Evolutionary conservation across 2,888 invertebrate species (phyloP).

Genomic region (Lypha dubia): DNA sequence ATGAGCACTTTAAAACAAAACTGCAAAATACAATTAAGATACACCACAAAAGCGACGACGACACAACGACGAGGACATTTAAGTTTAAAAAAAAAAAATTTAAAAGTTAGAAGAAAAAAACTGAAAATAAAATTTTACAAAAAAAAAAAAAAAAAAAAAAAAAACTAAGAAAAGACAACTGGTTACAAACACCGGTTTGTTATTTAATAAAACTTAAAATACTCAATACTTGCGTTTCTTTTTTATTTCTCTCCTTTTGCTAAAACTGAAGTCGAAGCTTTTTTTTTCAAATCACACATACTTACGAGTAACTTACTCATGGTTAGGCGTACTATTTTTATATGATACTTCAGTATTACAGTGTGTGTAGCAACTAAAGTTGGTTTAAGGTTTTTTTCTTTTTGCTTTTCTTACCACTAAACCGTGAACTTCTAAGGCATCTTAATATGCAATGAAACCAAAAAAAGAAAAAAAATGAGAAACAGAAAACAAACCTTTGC

Average conservation of each 20-base stretch:
- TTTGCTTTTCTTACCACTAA: slow-evolving; percentile 58
- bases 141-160: slow-evolving; percentile 19
- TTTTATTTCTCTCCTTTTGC: not conserved
- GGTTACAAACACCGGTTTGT: slow-evolving; percentile 73
- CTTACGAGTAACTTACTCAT: slow-evolving; percentile 43
- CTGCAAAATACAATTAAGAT: slow-evolving; percentile 71
- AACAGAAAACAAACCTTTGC: no score
- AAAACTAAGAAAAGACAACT: slow-evolving; percentile 56
- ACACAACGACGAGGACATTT: slow-evolving; percentile 68
- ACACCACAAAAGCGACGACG: slow-evolving; percentile 60
- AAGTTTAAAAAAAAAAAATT: slow-evolving; percentile 40
- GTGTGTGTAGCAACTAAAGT: slow-evolving; percentile 42
- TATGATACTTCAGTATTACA: slow-evolving; percentile 16
- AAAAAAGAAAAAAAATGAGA: slow-evolving; percentile 16
- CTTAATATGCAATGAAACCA: slow-evolving; percentile 51
- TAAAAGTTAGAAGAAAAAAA: slow-evolving; percentile 12
- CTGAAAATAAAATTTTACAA: slow-evolving; percentile 39
- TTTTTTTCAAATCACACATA: slow-evolving; percentile 34
- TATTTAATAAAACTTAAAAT: slow-evolving; percentile 66
- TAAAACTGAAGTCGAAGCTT: slow-evolving; percentile 37
- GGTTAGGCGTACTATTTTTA: slow-evolving; percentile 25
- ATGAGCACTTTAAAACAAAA: slow-evolving; percentile 70
- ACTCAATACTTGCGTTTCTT: slow-evolving; percentile 58
- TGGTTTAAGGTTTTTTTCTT: slow-evolving; percentile 43
- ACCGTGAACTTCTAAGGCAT: slow-evolving; percentile 71